phyloP scores from a whole-genome alignment of 2,113 vertebrate species.

The Periophthalmodon schlosseri region DNA sequence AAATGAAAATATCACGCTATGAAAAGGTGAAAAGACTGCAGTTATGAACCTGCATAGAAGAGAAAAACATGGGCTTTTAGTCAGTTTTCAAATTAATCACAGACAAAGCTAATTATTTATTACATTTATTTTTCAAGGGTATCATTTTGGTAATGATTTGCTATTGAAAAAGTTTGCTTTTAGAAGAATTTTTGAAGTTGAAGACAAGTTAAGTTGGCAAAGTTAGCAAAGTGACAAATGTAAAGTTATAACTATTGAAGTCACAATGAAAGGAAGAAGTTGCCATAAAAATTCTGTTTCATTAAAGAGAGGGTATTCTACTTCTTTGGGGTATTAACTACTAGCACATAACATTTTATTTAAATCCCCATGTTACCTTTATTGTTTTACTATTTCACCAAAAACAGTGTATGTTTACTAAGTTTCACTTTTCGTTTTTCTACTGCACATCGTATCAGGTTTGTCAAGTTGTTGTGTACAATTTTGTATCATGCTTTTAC shows the following conservation, averaged over 20 bases:
- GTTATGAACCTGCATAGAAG: background rate
- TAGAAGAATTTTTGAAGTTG: background rate
- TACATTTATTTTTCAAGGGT: constrained; percentile 8
- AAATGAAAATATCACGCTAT: constrained; percentile 1
- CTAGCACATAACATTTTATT: too few species aligned
- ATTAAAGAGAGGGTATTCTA: too few species aligned
- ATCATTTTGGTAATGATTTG: background rate
- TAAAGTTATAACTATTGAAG: background rate
- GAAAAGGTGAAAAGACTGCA: background rate
- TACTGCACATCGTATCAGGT: too few species aligned
- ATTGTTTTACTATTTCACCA: too few species aligned
- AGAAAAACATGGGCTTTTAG: background rate
- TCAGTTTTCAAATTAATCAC: constrained; percentile 15
- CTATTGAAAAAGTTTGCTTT: background rate
- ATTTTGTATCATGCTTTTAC: too few species aligned
- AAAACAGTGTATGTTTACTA: too few species aligned
- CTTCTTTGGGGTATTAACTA: too few species aligned
- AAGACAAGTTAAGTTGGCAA: background rate
- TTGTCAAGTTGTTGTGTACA: too few species aligned
- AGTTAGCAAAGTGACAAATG: background rate
- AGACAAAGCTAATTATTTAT: constrained; percentile 15
- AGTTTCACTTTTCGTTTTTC: too few species aligned
- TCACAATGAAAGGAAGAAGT: too few species aligned
- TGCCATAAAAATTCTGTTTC: too few species aligned
- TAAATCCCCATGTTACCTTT: too few species aligned